Evolutionary conservation across 1,140 invertebrate genomes (phyloP), one percentile per base, ranked within the genome.

Genomic region (Leptopilina boulardi): DNA sequence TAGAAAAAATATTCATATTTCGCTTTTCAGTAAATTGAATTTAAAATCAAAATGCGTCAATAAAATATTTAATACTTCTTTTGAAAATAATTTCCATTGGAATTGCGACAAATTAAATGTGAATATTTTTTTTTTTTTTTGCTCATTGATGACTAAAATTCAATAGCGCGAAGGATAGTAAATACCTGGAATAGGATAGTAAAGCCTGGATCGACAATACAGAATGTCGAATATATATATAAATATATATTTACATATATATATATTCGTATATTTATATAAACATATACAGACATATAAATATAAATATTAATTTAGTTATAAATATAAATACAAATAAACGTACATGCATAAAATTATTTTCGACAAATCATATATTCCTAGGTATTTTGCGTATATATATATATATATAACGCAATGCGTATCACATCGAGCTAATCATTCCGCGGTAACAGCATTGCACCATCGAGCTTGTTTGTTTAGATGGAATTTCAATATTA

Each of bases 361-460:
- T 30, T 66, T 2, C n/a, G 26, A 21, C 19, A 30, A 26, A 66
- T 34, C 15, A 30, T 26, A 30, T 11, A 23, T 10, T 26, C 13
- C 74, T 23, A 54, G 77, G 78, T 73, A 82, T 80, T 80, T 80
- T 80, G 78, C 78, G n/a, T n/a, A n/a, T n/a, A n/a, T n/a, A 77
- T 79, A 83, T 4, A 21, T 8, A 9, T 2, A 21, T n/a, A 83
- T 81, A 83, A 81, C 78, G 79, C 80, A 79, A 82, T 78, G 79
- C 78, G 77, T 78, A 80, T 82, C 82, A 75, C 75, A 74, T 78
- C 75, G 73, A 80, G 75, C 76, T 66, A 78, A 80, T 84, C 86
- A 80, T 84, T 81, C 82, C 81, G 77, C 78, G 81, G 85, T 88
- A 91, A 90, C 87, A 89, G 90, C 90, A 90, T 90, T 89, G 87